Evolutionary conservation across 2,113 vertebrate genomes (phyloP), one percentile per base, ranked within the genome.

Genomic region (Paratilapia polleni): DNA sequence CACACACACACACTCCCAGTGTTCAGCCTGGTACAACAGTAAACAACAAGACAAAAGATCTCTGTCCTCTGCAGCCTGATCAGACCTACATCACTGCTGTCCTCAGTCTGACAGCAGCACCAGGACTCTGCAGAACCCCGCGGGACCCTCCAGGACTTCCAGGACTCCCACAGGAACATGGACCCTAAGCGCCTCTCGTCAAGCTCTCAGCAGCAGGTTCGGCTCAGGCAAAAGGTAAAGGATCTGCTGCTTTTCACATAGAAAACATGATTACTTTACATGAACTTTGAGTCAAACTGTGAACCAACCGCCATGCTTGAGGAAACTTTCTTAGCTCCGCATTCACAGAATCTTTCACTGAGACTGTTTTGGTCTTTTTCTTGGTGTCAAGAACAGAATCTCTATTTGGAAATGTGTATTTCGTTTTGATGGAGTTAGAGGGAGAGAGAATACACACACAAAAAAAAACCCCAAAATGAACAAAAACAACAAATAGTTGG

Each of bases 1-100:
- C 60, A 22, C 81, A 49, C 58, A 31, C 76, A 77, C 52, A 10
- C 81, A 31, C 47, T 34, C 36, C 3, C 73, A 68, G 22, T 52
- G 81, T 80, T 47, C 74, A 83, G 89, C 87, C 93, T 94, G 93
- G 93, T 93, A 94, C 90, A 85, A 91, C 89, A 92, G 88, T 90
- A 86, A 92, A 91, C 92, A 94, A 94, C 77, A 22, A 88, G 60
- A 94, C 93, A 94, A 90, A 88, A 87, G 90, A 43, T 80, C 63
- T 88, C 85, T 93, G 91, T 94, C 64, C 24, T 47, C 86, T 87
- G 81, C 82, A 84, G 76, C 43, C 60, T 17, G 81, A 19, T 68
- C 52, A 78, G 70, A 85, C 82, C 78, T 88, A 82, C 85, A 80
- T 58, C 80, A n/a, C 63, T 80, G 84, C 87, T 68, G 31, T 68